Conservation (phyloP, 2,888 invertebrate species). For the Melieria crassipennis region DNA sequence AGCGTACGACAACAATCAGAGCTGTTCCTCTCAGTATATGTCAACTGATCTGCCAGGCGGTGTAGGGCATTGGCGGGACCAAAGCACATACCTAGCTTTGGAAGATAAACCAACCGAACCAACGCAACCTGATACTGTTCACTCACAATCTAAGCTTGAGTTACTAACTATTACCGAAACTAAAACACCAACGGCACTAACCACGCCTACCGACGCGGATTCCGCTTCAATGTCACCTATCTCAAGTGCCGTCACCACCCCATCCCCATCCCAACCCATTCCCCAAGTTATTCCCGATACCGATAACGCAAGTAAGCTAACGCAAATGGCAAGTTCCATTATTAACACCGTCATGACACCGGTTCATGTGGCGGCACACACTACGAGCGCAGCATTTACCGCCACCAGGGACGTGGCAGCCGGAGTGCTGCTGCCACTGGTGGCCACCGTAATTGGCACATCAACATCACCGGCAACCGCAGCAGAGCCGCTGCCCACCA, state of each 20-base stretch:
- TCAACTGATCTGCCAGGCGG: slow-evolving; percentile 82
- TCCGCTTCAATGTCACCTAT: neutral
- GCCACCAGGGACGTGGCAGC: slow-evolving; percentile 52
- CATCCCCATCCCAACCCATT: neutral
- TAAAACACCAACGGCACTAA: slow-evolving; percentile 40
- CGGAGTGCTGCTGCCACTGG: slow-evolving; percentile 51
- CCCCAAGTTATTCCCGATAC: slow-evolving; percentile 42
- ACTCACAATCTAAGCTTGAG: slow-evolving; percentile 27
- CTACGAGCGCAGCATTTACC: slow-evolving; percentile 48
- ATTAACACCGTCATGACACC: slow-evolving; percentile 53
- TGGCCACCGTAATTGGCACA: slow-evolving; percentile 49
- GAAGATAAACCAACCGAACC: slow-evolving; percentile 58
- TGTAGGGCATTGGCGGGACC: slow-evolving; percentile 83
- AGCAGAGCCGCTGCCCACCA: slow-evolving; percentile 7
- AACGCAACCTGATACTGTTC: slow-evolving; percentile 30
- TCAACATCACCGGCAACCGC: slow-evolving; percentile 40
- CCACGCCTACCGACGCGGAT: slow-evolving; percentile 20
- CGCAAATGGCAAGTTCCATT: slow-evolving; percentile 60
- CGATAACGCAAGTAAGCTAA: slow-evolving; percentile 58
- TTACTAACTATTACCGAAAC: slow-evolving; percentile 29
- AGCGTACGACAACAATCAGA: slow-evolving; percentile 48
- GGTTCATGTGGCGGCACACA: slow-evolving; percentile 51
- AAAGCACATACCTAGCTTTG: slow-evolving; percentile 78
- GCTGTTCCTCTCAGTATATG: slow-evolving; percentile 72
- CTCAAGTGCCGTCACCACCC: slow-evolving; percentile 23